phyloP scores from a whole-genome alignment of 2,797 vertebrate species.

The Anguilla obscura region DNA sequence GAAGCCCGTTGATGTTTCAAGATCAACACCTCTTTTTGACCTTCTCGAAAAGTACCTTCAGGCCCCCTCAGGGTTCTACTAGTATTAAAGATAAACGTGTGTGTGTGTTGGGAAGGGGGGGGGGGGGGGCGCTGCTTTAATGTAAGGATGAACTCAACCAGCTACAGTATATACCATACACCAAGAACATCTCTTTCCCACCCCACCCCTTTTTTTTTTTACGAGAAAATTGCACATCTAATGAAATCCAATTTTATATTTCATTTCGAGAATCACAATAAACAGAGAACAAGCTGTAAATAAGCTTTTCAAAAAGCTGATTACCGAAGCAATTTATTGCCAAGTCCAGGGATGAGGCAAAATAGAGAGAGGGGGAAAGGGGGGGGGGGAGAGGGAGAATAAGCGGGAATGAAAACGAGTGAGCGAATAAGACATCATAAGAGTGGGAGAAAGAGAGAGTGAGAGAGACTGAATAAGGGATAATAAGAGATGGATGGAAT shows the following conservation, averaged over 20 bases:
- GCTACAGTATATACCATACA: constrained; percentile 66
- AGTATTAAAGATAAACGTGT: constrained; percentile 36
- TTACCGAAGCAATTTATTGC: constrained; percentile 83
- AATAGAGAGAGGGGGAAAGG: constrained; percentile 62
- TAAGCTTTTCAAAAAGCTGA: constrained; percentile 84
- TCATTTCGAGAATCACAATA: constrained; percentile 79
- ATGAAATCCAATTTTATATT: constrained; percentile 82
- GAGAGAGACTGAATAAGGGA: background rate
- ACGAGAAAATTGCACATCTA: constrained; percentile 77
- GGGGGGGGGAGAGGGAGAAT: constrained; percentile 17
- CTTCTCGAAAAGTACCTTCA: constrained; percentile 15
- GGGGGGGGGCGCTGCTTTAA: constrained; percentile 52
- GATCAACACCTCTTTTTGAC: constrained; percentile 34
- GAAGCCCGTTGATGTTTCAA: constrained; percentile 33
- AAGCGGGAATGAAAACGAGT: constrained; percentile 35
- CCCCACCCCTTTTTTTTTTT: constrained; percentile 63
- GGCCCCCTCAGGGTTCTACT: constrained; percentile 49
- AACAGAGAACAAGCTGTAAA: constrained; percentile 82
- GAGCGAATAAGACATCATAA: constrained; percentile 43
- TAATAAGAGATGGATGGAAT: constrained; percentile 49
- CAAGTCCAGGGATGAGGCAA: constrained; percentile 72
- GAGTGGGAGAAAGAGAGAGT: constrained; percentile 25
- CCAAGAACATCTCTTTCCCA: constrained; percentile 59
- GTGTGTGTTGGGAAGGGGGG: constrained; percentile 30
- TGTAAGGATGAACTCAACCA: constrained; percentile 63